Conservation (phyloP, 2,113 vertebrate species). For the Alces alces region DNA sequence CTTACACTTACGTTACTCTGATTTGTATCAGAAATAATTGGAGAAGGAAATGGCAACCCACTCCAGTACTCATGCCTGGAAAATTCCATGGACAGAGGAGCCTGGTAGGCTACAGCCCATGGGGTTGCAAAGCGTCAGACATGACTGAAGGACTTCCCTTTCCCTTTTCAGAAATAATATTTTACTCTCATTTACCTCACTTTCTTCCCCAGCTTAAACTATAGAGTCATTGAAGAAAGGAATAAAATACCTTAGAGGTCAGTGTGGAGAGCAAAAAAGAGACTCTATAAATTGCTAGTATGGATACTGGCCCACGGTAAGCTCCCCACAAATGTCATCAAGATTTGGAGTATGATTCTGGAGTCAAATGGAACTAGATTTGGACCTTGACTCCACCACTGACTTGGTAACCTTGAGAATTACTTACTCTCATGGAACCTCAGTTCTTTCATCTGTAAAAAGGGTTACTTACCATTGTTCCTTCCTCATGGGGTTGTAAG, state of each 20-base stretch:
- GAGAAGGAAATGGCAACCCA: neutral
- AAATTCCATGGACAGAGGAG: neutral
- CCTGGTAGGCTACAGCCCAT: accelerated
- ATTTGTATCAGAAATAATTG: neutral
- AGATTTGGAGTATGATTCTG: neutral
- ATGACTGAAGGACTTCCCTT: neutral
- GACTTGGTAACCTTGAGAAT: neutral
- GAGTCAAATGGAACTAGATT: neutral
- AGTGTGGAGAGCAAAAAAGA: neutral
- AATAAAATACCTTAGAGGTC: neutral
- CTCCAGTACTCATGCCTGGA: neutral
- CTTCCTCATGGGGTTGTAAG: neutral
- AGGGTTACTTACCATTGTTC: neutral
- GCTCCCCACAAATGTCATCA: neutral
- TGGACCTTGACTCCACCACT: neutral
- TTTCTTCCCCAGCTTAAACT: neutral
- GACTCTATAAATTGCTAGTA: neutral
- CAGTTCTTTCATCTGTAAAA: neutral
- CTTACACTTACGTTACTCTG: neutral
- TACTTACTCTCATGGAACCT: neutral
- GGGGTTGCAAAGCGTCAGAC: neutral
- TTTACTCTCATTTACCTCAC: neutral
- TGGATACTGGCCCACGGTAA: neutral
- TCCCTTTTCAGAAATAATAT: neutral
- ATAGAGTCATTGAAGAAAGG: neutral